Conservation (phyloP, 2,888 invertebrate genomes). For the Lochmaea crataegi region DNA sequence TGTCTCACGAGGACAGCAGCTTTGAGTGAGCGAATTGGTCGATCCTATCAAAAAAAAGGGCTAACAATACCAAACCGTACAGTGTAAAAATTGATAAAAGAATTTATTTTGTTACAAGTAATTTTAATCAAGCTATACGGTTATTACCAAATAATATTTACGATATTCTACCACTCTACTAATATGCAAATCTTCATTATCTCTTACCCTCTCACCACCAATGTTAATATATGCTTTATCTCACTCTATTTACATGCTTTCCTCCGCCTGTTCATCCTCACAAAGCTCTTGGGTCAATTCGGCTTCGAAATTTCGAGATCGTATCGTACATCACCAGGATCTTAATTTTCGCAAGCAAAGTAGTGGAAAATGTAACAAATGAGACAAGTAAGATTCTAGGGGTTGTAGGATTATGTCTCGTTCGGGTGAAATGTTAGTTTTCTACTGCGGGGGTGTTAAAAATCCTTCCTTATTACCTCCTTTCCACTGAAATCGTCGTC, state of each 20-base stretch:
- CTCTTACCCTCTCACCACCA: not conserved
- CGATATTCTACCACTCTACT: no score
- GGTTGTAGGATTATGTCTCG: conserved; percentile 45
- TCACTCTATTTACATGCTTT: not conserved
- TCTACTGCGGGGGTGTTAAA: conserved; percentile 29
- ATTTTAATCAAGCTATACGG: no score
- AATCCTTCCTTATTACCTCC: conserved; percentile 17
- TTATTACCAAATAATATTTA: no score
- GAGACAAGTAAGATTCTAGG: conserved; percentile 45
- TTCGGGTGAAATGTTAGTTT: conserved; percentile 42
- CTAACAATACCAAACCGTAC: no score
- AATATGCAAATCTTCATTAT: no score
- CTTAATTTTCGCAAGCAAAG: conserved; percentile 36
- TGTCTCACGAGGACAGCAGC: no score
- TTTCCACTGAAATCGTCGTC: conserved; percentile 10
- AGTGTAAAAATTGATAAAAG: not conserved
- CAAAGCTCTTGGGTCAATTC: conserved; percentile 27
- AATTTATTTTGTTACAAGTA: no score
- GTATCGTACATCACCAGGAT: conserved; percentile 29
- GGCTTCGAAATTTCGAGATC: conserved; percentile 28
- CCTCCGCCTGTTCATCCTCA: conserved; percentile 4
- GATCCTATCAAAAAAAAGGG: no score
- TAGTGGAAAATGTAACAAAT: conserved; percentile 44
- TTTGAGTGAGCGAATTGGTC: no score
- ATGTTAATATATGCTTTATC: not conserved